Conservation (phyloP, 2,888 invertebrate genomes). For the Aquatica leii region DNA sequence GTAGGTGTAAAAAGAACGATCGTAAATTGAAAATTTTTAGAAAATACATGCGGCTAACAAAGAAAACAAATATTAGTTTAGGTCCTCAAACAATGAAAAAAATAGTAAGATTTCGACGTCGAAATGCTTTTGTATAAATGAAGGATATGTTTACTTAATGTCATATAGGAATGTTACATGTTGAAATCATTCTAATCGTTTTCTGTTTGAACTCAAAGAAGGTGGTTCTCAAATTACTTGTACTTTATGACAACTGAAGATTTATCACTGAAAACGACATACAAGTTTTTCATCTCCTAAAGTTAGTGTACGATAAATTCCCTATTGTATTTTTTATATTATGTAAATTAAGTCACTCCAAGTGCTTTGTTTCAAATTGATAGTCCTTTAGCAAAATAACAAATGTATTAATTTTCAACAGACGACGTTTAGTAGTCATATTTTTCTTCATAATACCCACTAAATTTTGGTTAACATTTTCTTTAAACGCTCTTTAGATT, state of each 20-base stretch:
- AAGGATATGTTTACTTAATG: conserved; percentile 15
- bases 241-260: conserved; percentile 10
- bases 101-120: conserved; percentile 27
- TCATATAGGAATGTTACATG: conserved; percentile 19
- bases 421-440: no score
- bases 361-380: conserved; percentile 10
- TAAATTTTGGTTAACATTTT: background rate
- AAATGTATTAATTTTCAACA: background rate
- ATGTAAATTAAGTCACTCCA: conserved; percentile 21
- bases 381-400: background rate
- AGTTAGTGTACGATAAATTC: conserved; percentile 15
- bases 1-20: conserved; percentile 2
- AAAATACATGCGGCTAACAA: conserved; percentile 21
- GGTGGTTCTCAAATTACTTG: conserved; percentile 2
- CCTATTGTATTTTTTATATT: conserved; percentile 19
- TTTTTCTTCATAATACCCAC: no score
- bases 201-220: conserved; percentile 11
- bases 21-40: background rate
- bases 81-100: conserved; percentile 29
- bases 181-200: conserved; percentile 1
- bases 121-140: conserved; percentile 16
- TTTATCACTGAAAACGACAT: conserved; percentile 14
- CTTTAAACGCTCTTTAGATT: conserved; percentile 1
- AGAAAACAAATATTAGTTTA: conserved; percentile 31
- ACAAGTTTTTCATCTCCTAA: no score